Evolutionary conservation across 1,140 invertebrate genomes (phyloP), one percentile per base, ranked within the genome.

Genomic region (Sycophaga agraensis): DNA sequence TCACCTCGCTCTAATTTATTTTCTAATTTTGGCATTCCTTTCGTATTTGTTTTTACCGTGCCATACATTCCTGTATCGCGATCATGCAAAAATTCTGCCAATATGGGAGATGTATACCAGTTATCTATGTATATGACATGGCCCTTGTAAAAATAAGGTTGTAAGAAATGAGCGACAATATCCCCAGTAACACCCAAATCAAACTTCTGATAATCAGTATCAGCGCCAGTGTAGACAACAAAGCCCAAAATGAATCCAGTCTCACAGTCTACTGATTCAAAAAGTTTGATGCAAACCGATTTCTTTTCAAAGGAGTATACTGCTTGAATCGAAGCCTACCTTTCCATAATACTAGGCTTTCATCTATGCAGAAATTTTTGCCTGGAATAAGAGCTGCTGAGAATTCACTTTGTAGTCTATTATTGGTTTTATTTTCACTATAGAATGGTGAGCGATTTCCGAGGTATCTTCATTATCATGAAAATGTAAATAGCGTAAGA

Each of bases 321-420:
- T 43, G 6, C 19, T 21, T 43, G 17, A 43, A 43, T 43, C 5
- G 16, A 17, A 17, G 17, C 14, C 14, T 43, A 17, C 17, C 40
- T 43, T 43, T 43, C 40, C 40, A 43, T 19, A 17, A 43, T 17
- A 12, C 3, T 43, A 19, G 19, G 19, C 40, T 43, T 43, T 43
- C 17, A 43, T 43, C 40, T 17, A 43, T 43, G 17, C 17, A 43
- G 2, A 43, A 17, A 21, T 43, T 66, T 62, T 60, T 67, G 31
- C 51, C 8, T 66, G 37, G 43, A 65, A 64, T 34, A 48, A 16
- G 19, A 69, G 64, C 4, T 48, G 31, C 35, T 26, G 65, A 61
- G 69, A 70, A 58, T 45, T 53, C 50, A 19, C 4, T 60, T 65
- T 67, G 26, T n/a, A 57, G 17, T 64, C 61, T 51, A 51, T 40